A percentile compares a stretch with the other conserved stretches of the same genome.
These are phyloP conservation scores for Carterocephalus palaemon DNA, from an alignment of 2,888 invertebrate species.

Conservation along the genomic window DNA sequence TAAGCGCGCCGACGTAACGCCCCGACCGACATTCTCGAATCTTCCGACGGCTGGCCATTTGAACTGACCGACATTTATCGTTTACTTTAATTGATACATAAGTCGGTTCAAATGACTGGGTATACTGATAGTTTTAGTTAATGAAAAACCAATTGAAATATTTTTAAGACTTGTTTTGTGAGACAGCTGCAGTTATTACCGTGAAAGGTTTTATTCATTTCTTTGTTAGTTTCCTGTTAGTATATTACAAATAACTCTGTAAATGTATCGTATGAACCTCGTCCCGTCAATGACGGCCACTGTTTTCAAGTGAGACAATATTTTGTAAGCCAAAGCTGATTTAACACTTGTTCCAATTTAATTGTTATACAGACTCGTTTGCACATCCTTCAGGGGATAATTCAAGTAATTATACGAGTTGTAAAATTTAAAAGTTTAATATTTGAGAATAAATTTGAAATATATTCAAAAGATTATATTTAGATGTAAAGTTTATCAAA, in stretches of 20 bases:
- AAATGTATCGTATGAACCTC: neutral
- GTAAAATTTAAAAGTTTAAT: too few relatives aligned
- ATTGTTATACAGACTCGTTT: conserved; percentile 21
- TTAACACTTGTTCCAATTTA: conserved; percentile 39
- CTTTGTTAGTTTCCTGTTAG: conserved; percentile 1
- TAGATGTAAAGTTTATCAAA: too few relatives aligned
- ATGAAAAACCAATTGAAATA: conserved; percentile 4
- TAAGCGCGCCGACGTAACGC: conserved; percentile 18
- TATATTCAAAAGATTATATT: too few relatives aligned
- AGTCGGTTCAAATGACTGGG: conserved; percentile 14
- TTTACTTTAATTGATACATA: conserved; percentile 12
- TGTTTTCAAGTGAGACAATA: conserved; percentile 42
- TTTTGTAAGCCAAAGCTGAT: conserved; percentile 62
- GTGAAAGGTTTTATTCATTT: conserved; percentile 7
- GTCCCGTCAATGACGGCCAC: conserved; percentile 18
- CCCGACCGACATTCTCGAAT: conserved; percentile 56
- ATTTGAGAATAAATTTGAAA: too few relatives aligned
- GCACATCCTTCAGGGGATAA: neutral
- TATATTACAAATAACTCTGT: neutral
- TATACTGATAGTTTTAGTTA: conserved; percentile 10
- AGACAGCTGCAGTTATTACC: conserved; percentile 40
- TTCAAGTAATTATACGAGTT: too few relatives aligned
- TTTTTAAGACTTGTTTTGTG: conserved; percentile 32
- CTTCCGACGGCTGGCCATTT: conserved; percentile 36
- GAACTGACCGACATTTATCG: too few relatives aligned